These are phyloP conservation scores for Thamnophis elegans DNA, from an alignment of 2,797 vertebrate species.

Conservation along the genomic window DNA sequence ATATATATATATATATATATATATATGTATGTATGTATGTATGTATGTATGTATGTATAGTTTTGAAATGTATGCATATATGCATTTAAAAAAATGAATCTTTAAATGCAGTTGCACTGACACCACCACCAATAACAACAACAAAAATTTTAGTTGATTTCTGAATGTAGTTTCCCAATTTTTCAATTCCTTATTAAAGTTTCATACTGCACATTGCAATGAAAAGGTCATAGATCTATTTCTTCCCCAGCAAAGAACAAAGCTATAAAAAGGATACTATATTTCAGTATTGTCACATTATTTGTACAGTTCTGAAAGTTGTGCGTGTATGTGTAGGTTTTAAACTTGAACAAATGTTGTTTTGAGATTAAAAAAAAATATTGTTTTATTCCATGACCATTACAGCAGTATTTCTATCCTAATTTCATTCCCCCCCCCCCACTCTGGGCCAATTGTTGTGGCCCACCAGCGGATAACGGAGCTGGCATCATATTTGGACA, in stretches of 20 bases:
- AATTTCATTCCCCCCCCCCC: background rate
- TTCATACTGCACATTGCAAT: background rate
- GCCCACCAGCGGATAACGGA: too few relatives aligned
- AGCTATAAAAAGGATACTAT: background rate
- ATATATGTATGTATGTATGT: too few relatives aligned
- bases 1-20: too few relatives aligned
- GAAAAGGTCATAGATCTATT: background rate
- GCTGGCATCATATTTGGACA: too few relatives aligned
- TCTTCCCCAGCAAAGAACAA: background rate
- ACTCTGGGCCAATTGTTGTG: background rate
- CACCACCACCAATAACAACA: background rate
- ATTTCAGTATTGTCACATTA: background rate
- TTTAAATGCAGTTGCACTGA: background rate
- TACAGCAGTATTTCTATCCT: background rate
- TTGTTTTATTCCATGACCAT: background rate
- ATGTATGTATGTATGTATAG: too few relatives aligned
- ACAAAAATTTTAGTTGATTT: background rate
- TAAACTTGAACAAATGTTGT: background rate
- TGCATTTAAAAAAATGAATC: background rate
- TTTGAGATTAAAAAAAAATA: background rate
- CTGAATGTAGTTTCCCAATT: background rate
- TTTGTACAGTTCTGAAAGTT: background rate
- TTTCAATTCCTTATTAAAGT: background rate
- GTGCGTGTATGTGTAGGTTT: background rate
- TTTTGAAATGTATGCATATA: background rate